These are phyloP conservation scores for Diachrysia chrysitis DNA, from an alignment of 2,888 invertebrate genomes.

Conservation along the genomic window DNA sequence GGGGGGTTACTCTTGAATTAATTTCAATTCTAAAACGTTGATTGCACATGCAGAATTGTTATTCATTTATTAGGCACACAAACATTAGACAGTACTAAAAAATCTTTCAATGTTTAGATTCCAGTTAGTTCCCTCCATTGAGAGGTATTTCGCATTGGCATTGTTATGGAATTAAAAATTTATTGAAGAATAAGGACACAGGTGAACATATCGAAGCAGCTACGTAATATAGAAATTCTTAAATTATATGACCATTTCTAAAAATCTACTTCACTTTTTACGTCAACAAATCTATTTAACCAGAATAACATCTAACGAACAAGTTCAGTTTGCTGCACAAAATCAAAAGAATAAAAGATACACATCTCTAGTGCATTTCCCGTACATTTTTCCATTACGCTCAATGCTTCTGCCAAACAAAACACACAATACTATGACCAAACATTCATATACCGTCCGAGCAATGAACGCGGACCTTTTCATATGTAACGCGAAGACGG, in stretches of 20 bases:
- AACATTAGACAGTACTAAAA: no score
- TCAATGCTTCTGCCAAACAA: constrained; percentile 28
- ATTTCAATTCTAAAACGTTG: no score
- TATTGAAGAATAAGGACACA: no score
- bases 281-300: constrained; percentile 2
- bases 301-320: not conserved
- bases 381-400: constrained; percentile 24
- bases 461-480: constrained; percentile 48
- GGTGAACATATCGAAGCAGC: no score
- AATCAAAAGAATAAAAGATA: constrained; percentile 4
- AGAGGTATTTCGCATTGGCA: no score
- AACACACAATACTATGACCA: constrained; percentile 39
- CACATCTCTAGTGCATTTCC: constrained; percentile 11
- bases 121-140: no score
- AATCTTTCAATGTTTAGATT: no score
- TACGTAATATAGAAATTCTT: no score
- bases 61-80: no score
- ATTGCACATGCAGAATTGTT: no score
- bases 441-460: constrained; percentile 36
- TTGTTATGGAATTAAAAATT: no score
- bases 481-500: constrained; percentile 55
- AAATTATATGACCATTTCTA: not conserved
- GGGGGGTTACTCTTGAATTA: no score
- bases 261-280: not conserved
- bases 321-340: constrained; percentile 1